These are phyloP conservation scores for Dromaius novaehollandiae DNA, from an alignment of 2,113 vertebrate genomes.

Conservation along the genomic window DNA sequence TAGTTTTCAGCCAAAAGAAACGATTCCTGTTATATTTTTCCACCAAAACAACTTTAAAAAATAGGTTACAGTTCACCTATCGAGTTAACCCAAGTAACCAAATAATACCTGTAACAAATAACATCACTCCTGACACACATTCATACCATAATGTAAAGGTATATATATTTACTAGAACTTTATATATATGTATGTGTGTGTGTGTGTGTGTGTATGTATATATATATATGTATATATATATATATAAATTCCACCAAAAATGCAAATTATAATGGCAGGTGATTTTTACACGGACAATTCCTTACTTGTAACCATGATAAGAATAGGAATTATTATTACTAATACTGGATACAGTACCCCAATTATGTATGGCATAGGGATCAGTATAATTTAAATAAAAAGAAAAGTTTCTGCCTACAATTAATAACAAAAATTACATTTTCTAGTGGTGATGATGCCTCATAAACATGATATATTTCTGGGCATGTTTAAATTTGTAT, in stretches of 20 bases:
- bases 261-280: neutral
- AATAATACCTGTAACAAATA: neutral
- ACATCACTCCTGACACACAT: neutral
- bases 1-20: neutral
- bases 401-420: neutral
- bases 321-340: neutral
- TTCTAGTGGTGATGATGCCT: neutral
- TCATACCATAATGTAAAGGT: neutral
- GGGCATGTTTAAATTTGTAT: neutral
- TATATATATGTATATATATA: no score
- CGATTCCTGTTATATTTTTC: neutral
- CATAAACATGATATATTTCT: neutral
- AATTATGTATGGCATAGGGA: neutral
- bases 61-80: neutral
- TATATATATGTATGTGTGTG: no score
- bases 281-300: neutral
- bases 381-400: neutral
- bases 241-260: neutral
- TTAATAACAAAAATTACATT: neutral
- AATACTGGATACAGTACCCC: neutral
- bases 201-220: no score
- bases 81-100: neutral
- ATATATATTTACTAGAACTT: neutral
- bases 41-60: neutral
- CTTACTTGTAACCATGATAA: neutral